phyloP scores from a whole-genome alignment of 2,888 invertebrate species.

The Cosmopolites sordidus region DNA sequence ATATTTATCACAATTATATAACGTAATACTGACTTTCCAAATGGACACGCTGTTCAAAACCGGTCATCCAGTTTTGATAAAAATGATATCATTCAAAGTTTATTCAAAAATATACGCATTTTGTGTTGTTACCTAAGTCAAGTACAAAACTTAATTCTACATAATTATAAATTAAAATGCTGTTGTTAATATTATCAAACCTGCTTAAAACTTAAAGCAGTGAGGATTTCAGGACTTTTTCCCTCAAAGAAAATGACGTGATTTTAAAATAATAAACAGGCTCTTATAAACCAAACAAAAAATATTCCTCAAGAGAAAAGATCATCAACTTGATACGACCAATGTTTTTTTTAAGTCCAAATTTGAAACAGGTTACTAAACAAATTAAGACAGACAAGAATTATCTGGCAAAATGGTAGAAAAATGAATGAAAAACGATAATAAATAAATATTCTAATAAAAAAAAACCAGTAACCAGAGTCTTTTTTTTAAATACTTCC shows the following conservation, averaged over 20 bases:
- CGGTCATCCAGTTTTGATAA: too few species aligned
- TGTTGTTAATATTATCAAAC: too few species aligned
- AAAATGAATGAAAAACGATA: neutral
- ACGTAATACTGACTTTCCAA: slow-evolving; percentile 18
- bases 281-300: too few species aligned
- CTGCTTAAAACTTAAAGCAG: too few species aligned
- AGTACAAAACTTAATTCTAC: neutral
- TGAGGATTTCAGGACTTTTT: too few species aligned
- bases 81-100: too few species aligned
- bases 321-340: too few species aligned
- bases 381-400: slow-evolving; percentile 22
- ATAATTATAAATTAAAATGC: neutral
- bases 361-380: slow-evolving; percentile 37
- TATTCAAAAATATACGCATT: too few species aligned
- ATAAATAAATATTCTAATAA: slow-evolving; percentile 1
- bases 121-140: too few species aligned
- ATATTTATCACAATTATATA: slow-evolving; percentile 10
- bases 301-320: too few species aligned
- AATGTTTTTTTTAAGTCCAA: slow-evolving; percentile 27
- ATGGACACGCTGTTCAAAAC: neutral
- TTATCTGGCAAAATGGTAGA: slow-evolving; percentile 14
- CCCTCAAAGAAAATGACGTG: too few species aligned
- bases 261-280: too few species aligned
- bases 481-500: slow-evolving; percentile 4
- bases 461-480: slow-evolving; percentile 2